Conservation (phyloP, 1,140 invertebrate genomes). For the Cryptotermes secundus region DNA sequence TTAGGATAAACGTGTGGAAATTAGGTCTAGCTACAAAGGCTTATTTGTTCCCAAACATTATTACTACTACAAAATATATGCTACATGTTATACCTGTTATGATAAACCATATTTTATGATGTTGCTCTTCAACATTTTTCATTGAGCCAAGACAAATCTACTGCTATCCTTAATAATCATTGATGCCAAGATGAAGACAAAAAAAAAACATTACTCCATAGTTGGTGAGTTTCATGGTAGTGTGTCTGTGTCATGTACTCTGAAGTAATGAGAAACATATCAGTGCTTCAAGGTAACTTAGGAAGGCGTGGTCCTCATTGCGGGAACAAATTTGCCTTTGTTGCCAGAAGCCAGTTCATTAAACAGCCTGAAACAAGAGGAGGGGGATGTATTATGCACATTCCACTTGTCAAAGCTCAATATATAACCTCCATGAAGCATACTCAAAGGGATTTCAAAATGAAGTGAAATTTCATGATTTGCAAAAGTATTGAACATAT, state of each 20-base stretch:
- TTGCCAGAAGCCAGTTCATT: neutral
- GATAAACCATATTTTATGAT: slow-evolving; percentile 9
- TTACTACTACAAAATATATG: neutral
- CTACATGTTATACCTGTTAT: neutral
- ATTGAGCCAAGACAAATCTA: neutral
- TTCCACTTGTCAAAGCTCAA: slow-evolving; percentile 16
- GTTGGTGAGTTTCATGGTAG: neutral
- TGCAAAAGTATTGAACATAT: neutral
- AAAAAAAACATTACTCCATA: neutral
- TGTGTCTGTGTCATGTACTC: neutral
- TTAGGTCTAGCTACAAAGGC: neutral
- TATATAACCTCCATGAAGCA: slow-evolving; percentile 16
- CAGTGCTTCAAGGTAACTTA: neutral
- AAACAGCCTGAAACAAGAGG: neutral
- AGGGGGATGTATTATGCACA: slow-evolving; percentile 15
- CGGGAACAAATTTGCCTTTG: neutral
- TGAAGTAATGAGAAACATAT: slow-evolving; percentile 1
- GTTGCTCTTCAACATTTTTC: neutral
- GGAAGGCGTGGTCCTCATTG: neutral
- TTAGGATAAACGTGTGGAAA: neutral
- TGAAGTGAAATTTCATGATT: neutral
- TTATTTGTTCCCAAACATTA: slow-evolving; percentile 5
- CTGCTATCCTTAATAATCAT: neutral
- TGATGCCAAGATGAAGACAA: neutral
- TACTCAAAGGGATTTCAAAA: slow-evolving; percentile 13